Conservation (phyloP, 2,113 vertebrate species). For the Xyliphius kryptos region DNA sequence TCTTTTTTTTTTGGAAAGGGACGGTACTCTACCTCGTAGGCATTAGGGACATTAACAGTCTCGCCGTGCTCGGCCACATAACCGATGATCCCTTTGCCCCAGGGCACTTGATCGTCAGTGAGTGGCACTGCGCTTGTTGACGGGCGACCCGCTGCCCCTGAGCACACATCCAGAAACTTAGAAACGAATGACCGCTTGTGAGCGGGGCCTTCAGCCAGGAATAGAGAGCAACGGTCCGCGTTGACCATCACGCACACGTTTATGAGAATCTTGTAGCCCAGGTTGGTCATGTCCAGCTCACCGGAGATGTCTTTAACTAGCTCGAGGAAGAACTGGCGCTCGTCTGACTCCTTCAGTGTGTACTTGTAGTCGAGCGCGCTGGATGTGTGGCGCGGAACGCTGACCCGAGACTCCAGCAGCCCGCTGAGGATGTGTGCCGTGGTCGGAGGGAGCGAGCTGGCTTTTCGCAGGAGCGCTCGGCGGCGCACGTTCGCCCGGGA, state of each 20-base stretch:
- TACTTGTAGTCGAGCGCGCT: slow-evolving; percentile 94
- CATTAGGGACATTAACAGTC: slow-evolving; percentile 94
- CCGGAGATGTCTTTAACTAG: slow-evolving; percentile 98
- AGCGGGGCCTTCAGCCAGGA: slow-evolving; percentile 82
- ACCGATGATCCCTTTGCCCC: slow-evolving; percentile 97
- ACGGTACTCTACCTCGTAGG: slow-evolving; percentile 90
- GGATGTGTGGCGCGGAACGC: slow-evolving; percentile 89
- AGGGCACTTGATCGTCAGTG: slow-evolving; percentile 95
- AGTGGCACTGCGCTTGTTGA: slow-evolving; percentile 70
- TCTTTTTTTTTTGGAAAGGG: too few species aligned
- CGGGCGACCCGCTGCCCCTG: slow-evolving; percentile 84
- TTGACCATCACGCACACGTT: slow-evolving; percentile 97
- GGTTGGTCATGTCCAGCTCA: slow-evolving; percentile 89
- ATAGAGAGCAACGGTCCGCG: slow-evolving; percentile 90
- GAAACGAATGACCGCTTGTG: slow-evolving; percentile 93
- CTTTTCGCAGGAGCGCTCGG: slow-evolving; percentile 87
- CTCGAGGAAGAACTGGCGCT: slow-evolving; percentile 96
- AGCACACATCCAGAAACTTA: slow-evolving; percentile 96
- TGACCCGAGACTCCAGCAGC: slow-evolving; percentile 92
- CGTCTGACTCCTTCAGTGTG: slow-evolving; percentile 87
- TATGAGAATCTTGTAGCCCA: slow-evolving; percentile 95
- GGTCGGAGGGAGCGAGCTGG: slow-evolving; percentile 91
- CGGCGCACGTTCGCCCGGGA: slow-evolving; percentile 86
- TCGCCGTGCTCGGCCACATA: slow-evolving; percentile 95
- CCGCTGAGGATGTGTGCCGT: slow-evolving; percentile 94